Evolutionary conservation across 2,888 invertebrate species (phyloP), one percentile per base, ranked within the genome.

Genomic region (Glomeris marginata): DNA sequence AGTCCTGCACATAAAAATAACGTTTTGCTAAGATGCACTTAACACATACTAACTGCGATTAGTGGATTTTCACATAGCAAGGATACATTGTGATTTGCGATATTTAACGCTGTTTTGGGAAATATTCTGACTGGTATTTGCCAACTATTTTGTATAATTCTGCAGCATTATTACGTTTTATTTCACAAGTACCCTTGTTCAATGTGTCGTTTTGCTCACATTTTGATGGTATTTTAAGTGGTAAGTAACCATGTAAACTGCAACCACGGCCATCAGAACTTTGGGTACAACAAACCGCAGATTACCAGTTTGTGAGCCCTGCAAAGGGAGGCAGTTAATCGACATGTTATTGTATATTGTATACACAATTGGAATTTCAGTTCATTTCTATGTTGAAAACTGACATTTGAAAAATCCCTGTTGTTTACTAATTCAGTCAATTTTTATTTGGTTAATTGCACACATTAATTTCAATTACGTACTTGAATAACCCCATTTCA

Each of bases 171-270:
- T 38, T 11, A 16, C n/a, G 18, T 11, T 20, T 45, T 18, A 16
- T 34, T 15, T 10, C 16, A 46, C 20, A 22, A 37, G 36, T n/a
- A 45, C n/a, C 1, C n/a, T n/a, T n/a, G 18, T 13, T 20, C 47
- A 37, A 44, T 22, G 13, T 2, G 28, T 13, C 13, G 13, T 11
- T 1, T 47, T 52, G 75, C 79, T 76, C 69, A 84, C 83, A 68
- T 82, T 80, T 57, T 69, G 69, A 65, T 81, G 80, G 64, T 88
- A 88, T 70, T 87, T 87, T 56, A 84, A 77, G 61, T 87, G 84
- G 63, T 90, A 90, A 51, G 76, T 76, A 0, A 62, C 59, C 21
- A 64, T 64, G 55, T 80, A 76, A n/a, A 75, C 57, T 11, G 68
- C 69, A 36, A 71, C 54, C 45, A 74, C 56, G 1, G 68, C 60